Conservation (phyloP, 2,888 invertebrate genomes). For the Tetranychus truncatus region DNA sequence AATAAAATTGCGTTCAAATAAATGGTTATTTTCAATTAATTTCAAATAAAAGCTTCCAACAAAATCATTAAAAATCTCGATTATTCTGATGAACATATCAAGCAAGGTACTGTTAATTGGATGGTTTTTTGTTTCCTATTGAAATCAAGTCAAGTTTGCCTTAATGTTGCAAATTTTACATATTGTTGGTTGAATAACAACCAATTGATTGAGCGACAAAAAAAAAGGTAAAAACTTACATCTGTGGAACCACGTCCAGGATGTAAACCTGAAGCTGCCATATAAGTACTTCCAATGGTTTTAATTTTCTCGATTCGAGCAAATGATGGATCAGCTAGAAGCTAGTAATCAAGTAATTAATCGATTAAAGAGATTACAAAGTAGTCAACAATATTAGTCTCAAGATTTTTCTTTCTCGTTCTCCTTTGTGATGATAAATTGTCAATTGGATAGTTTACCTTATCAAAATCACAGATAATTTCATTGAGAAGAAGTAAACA, state of each 20-base stretch:
- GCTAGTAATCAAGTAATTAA: slow-evolving; percentile 26
- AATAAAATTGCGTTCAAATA: not conserved
- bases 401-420: not conserved
- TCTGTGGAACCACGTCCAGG: slow-evolving; percentile 25
- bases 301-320: slow-evolving; percentile 35
- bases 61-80: too few species aligned
- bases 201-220: not conserved
- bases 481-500: slow-evolving; percentile 27
- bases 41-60: too few species aligned
- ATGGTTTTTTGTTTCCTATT: too few species aligned
- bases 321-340: slow-evolving; percentile 33
- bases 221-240: slow-evolving; percentile 11
- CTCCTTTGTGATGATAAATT: not conserved
- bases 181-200: not conserved
- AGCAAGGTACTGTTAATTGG: too few species aligned
- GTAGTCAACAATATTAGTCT: slow-evolving; percentile 4
- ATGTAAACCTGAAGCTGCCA: slow-evolving; percentile 31
- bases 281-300: slow-evolving; percentile 35
- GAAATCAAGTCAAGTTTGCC: too few species aligned
- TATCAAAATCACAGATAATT: slow-evolving; percentile 28
- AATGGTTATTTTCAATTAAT: not conserved
- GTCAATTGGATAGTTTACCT: slow-evolving; percentile 20
- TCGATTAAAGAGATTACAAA: not conserved
- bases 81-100: too few species aligned
- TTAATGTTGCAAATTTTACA: too few species aligned